Percentiles rank a stretch among this genome's conserved stretches.
These are phyloP conservation scores for Scytalopus superciliaris DNA, from an alignment of 2,113 vertebrate genomes.

Conservation along the genomic window DNA sequence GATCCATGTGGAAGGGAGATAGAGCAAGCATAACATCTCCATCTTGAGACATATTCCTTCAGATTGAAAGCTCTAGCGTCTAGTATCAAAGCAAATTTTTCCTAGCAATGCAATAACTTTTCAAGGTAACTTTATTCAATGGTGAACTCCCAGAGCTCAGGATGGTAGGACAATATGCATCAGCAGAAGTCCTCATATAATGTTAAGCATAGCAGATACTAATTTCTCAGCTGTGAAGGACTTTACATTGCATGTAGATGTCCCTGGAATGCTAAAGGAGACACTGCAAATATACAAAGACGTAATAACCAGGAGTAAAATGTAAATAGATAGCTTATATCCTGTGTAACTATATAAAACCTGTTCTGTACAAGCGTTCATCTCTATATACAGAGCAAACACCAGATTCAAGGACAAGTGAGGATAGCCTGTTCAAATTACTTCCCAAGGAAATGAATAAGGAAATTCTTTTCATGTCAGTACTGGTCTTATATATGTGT, in stretches of 20 bases:
- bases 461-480: conserved; percentile 52
- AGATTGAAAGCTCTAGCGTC: background rate
- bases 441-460: conserved; percentile 57
- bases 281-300: background rate
- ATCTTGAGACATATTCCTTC: background rate
- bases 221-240: conserved; percentile 42
- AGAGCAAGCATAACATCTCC: background rate
- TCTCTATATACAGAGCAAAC: conserved; percentile 60
- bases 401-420: conserved; percentile 52
- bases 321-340: conserved; percentile 70
- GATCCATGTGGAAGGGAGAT: background rate
- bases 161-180: background rate
- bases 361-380: conserved; percentile 37
- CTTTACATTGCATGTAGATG: background rate
- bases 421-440: conserved; percentile 62
- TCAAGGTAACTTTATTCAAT: background rate
- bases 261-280: conserved; percentile 13
- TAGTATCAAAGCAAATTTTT: conserved; percentile 12
- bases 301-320: conserved; percentile 43
- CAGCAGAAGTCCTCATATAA: background rate
- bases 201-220: background rate
- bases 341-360: conserved; percentile 66
- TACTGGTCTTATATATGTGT: background rate
- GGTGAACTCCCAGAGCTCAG: background rate
- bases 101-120: background rate